Base-by-base conservation (phyloP, 1,140 invertebrate species). In the Oncopeltus fasciatus region DNA sequence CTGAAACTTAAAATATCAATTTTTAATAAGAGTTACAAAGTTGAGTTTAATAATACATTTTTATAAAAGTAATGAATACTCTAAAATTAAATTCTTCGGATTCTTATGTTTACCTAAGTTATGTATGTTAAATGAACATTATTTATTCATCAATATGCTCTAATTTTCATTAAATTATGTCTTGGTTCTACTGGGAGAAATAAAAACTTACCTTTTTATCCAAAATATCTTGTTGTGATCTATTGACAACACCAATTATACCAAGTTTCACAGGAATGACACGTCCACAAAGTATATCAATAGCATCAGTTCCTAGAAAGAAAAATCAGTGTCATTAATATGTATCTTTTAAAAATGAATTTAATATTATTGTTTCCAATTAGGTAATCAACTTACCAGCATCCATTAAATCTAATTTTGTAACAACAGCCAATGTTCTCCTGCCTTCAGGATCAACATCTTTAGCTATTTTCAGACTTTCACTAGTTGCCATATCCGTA, bases 381-480 rank as follows among this genome's bases (percentile, higher is more conserved):
- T 24, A n/a, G 5, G 12, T 24, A 56, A 26, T 9, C 2, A 31
- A 44, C 16, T 18, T 76, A 86, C 85, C 89, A 64, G 90, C 90
- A 82, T 99, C 97, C 97, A 99, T 99, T 59, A 99, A 79, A 83
- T 99, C 97, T 57, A 99, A 76, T 76, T 99, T 99, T 14, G 96
- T 99, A 16, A 99, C 85, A 31, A 99, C 96, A 65, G 94, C 96
- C 31, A 99, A 75, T 1, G 97, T 99, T 68, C 97, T 79, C 47
- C 92, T 77, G n/a, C 93, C 94, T 76, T 96, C 92, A 14, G 89
- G 87, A 78, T 98, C 95, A 3, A 95, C 90, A 69, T 95, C 90
- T 74, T 93, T 91, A 18, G 93, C 91, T 66, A 97, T 77, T 74
- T 96, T 95, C 14, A 97, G 80, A 64, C 91, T 91, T 75, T 98